Evolutionary conservation across 1,140 invertebrate genomes (phyloP).

Genomic region (Eurosta solidaginis): DNA sequence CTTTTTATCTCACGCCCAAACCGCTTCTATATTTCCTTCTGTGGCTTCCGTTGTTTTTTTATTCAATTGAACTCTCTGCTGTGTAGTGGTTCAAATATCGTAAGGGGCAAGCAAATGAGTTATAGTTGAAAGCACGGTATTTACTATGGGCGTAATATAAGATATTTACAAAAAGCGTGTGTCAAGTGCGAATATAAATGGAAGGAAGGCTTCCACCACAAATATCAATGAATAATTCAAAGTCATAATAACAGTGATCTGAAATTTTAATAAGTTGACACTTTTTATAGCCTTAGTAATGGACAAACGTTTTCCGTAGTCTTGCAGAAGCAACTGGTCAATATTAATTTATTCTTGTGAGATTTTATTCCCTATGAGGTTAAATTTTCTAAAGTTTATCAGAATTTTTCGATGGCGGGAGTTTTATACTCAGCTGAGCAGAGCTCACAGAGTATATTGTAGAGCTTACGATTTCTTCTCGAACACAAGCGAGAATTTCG

Average conservation of each 20-base stretch:
- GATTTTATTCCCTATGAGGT: too few relatives aligned
- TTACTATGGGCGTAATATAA: not conserved
- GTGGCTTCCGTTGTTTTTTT: not conserved
- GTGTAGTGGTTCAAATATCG: not conserved
- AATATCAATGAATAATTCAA: constrained; percentile 32
- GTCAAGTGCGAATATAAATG: not conserved
- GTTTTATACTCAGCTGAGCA: too few relatives aligned
- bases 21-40: not conserved
- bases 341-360: too few relatives aligned
- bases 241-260: constrained; percentile 22
- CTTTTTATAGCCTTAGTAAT: not conserved
- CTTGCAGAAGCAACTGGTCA: too few relatives aligned
- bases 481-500: too few relatives aligned
- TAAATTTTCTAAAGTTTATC: too few relatives aligned
- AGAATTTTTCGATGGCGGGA: too few relatives aligned
- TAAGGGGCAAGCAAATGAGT: not conserved
- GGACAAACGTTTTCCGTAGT: too few relatives aligned
- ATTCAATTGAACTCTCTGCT: not conserved
- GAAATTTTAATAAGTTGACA: constrained; percentile 29
- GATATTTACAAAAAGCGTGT: not conserved
- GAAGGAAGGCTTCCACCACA: not conserved
- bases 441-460: too few relatives aligned
- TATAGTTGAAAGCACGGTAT: not conserved
- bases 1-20: not conserved
- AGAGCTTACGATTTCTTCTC: too few relatives aligned